Evolutionary conservation across 2,888 invertebrate species (phyloP).

Genomic region (Meganola albula): DNA sequence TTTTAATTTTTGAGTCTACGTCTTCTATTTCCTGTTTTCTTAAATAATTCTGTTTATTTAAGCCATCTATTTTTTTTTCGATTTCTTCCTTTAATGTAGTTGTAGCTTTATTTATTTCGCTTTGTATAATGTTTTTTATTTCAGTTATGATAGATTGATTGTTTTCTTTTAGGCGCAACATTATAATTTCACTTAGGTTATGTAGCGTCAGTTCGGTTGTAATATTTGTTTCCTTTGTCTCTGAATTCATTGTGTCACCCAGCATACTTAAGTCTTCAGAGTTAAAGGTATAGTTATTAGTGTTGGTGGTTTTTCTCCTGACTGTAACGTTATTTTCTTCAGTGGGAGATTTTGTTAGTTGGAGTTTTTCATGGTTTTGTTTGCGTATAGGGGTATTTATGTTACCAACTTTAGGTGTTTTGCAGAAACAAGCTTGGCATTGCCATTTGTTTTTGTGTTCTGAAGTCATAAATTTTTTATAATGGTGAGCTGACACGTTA

Average conservation of each 20-base stretch:
- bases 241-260: constrained; percentile 1
- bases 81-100: constrained; percentile 2
- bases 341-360: not conserved
- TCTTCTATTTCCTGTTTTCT: not conserved
- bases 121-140: constrained; percentile 3
- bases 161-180: constrained; percentile 1
- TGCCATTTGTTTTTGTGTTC: constrained; percentile 2
- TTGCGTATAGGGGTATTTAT: constrained; percentile 2
- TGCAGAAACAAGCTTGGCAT: not conserved
- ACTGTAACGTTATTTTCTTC: not conserved
- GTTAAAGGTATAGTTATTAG: not conserved
- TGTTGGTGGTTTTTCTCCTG: not conserved
- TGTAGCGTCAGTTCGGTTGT: not conserved
- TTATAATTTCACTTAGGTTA: constrained; percentile 3
- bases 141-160: constrained; percentile 2
- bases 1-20: not conserved
- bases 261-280: constrained; percentile 1
- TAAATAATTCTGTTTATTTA: too few relatives aligned
- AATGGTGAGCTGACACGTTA: too few relatives aligned
- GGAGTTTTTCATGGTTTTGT: not conserved
- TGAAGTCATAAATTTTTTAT: too few relatives aligned
- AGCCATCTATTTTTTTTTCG: not conserved
- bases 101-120: constrained; percentile 3
- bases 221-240: not conserved
- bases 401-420: not conserved